phyloP scores from a whole-genome alignment of 1,140 invertebrate species.

The Panagrolaimus sp. region DNA sequence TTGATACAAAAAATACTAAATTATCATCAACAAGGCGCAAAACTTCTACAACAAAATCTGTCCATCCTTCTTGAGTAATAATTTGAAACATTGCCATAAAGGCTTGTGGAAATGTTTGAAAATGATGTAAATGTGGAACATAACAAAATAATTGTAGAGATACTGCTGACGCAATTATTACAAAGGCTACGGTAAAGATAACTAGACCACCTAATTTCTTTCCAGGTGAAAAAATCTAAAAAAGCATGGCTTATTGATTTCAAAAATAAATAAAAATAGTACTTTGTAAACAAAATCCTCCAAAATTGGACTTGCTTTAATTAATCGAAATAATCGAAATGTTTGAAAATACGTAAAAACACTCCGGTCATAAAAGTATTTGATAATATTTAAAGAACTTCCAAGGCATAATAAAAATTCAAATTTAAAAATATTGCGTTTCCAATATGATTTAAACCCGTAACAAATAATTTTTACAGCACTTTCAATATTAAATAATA shows the following conservation, averaged over 20 bases:
- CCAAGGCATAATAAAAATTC: constrained; percentile 86
- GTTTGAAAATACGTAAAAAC: constrained; percentile 95
- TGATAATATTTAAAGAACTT: constrained; percentile 86
- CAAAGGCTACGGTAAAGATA: constrained; percentile 95
- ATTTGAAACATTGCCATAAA: constrained; percentile 99
- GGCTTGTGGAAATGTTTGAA: constrained; percentile 96
- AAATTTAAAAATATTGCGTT: constrained; percentile 95
- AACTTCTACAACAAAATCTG: constrained; percentile 72
- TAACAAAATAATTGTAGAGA: constrained; percentile 98
- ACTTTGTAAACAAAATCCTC: constrained; percentile 98
- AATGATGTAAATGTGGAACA: constrained; percentile 82
- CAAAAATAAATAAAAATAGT: constrained; percentile 20
- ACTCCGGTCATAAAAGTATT: constrained; percentile 76
- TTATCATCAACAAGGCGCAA: constrained; percentile 80
- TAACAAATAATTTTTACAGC: constrained; percentile 96
- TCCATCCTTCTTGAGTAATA: constrained; percentile 96
- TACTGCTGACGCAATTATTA: constrained; percentile 96
- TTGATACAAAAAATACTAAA: constrained; percentile 85
- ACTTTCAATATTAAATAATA: constrained; percentile 87
- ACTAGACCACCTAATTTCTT: constrained; percentile 96
- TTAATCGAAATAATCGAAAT: constrained; percentile 82
- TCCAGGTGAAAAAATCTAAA: constrained; percentile 88
- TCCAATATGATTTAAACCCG: constrained; percentile 85
- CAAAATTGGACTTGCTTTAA: constrained; percentile 95
- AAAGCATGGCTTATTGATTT: constrained; percentile 14